Percentiles rank a stretch among this genome's conserved stretches.
Evolutionary conservation across 2,888 invertebrate species (phyloP).

Genomic region (Criorhina ranunculi): DNA sequence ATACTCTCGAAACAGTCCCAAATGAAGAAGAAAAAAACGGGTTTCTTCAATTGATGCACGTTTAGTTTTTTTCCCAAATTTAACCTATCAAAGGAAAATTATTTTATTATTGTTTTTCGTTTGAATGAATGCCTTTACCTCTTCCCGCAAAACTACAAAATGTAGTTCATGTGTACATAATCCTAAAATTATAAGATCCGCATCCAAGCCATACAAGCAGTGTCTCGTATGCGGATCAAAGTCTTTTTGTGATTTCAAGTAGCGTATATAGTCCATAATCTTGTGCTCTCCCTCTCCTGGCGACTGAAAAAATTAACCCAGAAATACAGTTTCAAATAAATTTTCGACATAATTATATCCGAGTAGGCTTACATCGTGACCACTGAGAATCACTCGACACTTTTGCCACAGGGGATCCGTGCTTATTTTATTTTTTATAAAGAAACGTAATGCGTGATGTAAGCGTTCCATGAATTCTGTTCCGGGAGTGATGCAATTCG

Average conservation of each 20-base stretch:
- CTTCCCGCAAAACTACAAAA: constrained; percentile 97
- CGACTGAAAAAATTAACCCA: constrained; percentile 86
- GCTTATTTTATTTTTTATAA: constrained; percentile 93
- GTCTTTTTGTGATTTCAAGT: constrained; percentile 91
- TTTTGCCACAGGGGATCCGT: constrained; percentile 95
- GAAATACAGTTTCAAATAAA: background rate
- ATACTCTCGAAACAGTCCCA: constrained; percentile 96
- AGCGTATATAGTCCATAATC: constrained; percentile 99
- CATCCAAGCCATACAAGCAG: constrained; percentile 98
- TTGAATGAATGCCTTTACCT: constrained; percentile 86
- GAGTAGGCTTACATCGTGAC: constrained; percentile 90
- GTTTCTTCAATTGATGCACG: constrained; percentile 93
- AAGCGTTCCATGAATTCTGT: constrained; percentile 96
- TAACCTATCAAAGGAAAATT: constrained; percentile 86
- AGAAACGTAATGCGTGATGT: constrained; percentile 93
- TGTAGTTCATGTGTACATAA: constrained; percentile 97
- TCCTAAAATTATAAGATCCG: constrained; percentile 98
- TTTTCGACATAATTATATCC: background rate
- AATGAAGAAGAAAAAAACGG: constrained; percentile 95
- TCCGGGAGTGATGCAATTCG: constrained; percentile 99
- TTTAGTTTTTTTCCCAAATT: constrained; percentile 90
- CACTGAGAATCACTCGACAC: constrained; percentile 94
- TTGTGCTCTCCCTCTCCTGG: constrained; percentile 99
- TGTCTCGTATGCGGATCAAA: constrained; percentile 97
- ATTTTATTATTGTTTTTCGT: background rate